Conservation (phyloP, 2,113 vertebrate genomes). For the Burhinus bistriatus region DNA sequence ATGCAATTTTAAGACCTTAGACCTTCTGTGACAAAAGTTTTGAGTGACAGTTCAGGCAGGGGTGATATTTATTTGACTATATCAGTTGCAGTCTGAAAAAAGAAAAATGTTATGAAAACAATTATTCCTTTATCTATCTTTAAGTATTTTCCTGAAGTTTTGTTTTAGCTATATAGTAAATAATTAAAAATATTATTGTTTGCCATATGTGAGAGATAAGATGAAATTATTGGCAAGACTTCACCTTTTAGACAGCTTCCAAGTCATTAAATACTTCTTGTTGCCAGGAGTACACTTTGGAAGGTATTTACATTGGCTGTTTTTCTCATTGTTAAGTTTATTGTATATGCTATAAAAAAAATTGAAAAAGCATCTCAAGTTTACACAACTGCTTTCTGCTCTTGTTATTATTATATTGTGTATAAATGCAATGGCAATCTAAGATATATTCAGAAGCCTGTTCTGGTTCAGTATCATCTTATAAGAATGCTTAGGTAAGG, state of each 20-base stretch:
- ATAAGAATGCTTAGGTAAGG: neutral
- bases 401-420: neutral
- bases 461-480: neutral
- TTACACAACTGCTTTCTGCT: neutral
- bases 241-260: neutral
- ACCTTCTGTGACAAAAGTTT: neutral
- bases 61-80: neutral
- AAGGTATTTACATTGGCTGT: neutral
- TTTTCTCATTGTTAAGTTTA: neutral
- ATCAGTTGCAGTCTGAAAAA: neutral
- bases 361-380: neutral
- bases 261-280: neutral
- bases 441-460: neutral
- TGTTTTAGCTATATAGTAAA: slow-evolving; percentile 1
- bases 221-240: slow-evolving; percentile 12
- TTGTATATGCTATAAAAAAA: neutral
- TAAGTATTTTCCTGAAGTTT: neutral
- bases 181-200: neutral
- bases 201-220: neutral
- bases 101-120: neutral
- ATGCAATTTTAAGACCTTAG: neutral
- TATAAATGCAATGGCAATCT: neutral
- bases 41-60: neutral
- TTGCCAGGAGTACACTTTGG: neutral
- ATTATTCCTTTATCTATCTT: neutral